Conservation (phyloP, 2,113 vertebrate species). For the Oryzias woworae region DNA sequence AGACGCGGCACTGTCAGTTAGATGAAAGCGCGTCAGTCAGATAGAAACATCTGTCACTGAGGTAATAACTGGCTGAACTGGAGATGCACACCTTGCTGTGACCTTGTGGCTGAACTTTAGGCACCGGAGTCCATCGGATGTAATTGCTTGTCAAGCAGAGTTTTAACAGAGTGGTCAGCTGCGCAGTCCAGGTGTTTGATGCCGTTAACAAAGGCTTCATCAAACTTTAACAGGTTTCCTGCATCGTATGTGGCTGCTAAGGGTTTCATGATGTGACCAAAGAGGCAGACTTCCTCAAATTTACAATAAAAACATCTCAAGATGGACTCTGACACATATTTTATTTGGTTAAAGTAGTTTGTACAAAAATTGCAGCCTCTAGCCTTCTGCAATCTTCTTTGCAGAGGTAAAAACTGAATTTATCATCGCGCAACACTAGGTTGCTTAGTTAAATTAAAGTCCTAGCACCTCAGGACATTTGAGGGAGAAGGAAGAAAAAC, state of each 20-base stretch:
- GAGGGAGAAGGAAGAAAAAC: too few relatives aligned
- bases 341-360: too few relatives aligned
- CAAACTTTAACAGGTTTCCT: conserved; percentile 1
- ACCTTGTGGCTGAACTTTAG: conserved; percentile 52
- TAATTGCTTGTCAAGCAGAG: conserved; percentile 67
- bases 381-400: too few relatives aligned
- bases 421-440: too few relatives aligned
- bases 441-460: too few relatives aligned
- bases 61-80: conserved; percentile 51
- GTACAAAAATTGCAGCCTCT: too few relatives aligned
- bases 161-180: conserved; percentile 48
- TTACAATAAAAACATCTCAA: too few relatives aligned
- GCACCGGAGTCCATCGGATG: conserved; percentile 44
- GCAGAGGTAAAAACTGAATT: too few relatives aligned
- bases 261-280: too few relatives aligned
- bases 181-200: conserved; percentile 35
- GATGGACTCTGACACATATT: not conserved
- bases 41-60: conserved; percentile 40
- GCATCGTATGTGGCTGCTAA: too few relatives aligned
- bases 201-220: conserved; percentile 22
- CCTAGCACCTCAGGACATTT: too few relatives aligned
- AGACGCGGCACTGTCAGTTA: conserved; percentile 22
- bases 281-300: too few relatives aligned
- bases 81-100: conserved; percentile 22
- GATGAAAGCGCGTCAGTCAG: conserved; percentile 19